Evolutionary conservation across 2,113 vertebrate species (phyloP), one percentile per base, ranked within the genome.

Genomic region (Entelurus aequoreus): DNA sequence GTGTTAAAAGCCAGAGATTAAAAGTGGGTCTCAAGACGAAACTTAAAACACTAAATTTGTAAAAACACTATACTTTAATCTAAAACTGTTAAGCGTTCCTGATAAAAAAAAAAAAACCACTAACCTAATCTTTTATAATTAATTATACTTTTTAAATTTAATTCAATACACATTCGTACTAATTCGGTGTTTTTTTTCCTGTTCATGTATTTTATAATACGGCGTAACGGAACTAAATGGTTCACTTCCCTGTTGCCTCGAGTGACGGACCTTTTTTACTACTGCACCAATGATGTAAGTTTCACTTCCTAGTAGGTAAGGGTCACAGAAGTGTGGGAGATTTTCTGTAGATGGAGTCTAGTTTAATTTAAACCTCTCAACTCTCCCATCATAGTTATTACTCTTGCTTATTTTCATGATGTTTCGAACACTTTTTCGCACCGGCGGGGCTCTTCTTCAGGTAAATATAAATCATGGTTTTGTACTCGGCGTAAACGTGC

Each of bases 371-470:
- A 55, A 14, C 5, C 15, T 11, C 9, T 16, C 1, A 54, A 1
- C 48, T 16, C 9, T 12, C 2, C 44, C 0, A 0, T 0, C 7
- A 13, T 3, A 10, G 0, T 5, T 14, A 1, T 1, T 35, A 14
- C 8, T 0, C 1, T 4, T 28, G 28, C 0, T 6, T 2, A 11
- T 52, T 28, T 40, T 5, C 67, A 77, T 0, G 1, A 91, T 91
- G 90, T 21, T 91, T 2, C 85, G 88, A 15, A 81, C 86, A 9
- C 68, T 90, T 51, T 85, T 72, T 67, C 86, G 90, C 54, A 66
- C 70, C 35, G 79, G 89, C 1, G 78, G 84, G 5, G 67, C 69
- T 0, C 76, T 91, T n/a, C 68, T 90, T 6, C 86, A 86, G 89
- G 90, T 90, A 79, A 75, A 36, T 1, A 9, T 1, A 16, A n/a